phyloP scores from a whole-genome alignment of 2,113 vertebrate genomes.

The Istiophorus platypterus region DNA sequence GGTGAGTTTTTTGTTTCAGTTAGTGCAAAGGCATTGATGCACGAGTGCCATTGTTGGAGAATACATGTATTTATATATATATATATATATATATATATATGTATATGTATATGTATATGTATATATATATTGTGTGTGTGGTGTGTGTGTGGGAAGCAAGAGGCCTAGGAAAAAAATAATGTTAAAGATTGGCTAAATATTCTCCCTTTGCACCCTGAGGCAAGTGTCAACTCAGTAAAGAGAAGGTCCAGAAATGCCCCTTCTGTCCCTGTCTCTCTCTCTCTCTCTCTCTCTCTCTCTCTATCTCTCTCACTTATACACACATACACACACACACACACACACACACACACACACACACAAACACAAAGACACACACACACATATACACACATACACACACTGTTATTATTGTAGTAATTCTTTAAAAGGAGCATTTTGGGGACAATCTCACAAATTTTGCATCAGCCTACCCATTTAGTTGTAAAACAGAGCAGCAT shows the following conservation, averaged over 20 bases:
- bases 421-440: conserved; percentile 16
- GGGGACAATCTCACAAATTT: conserved; percentile 21
- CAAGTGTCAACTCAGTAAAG: conserved; percentile 39
- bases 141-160: conserved; percentile 15
- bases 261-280: neutral
- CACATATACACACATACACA: neutral
- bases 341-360: neutral
- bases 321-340: neutral
- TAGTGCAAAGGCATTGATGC: neutral
- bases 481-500: conserved; percentile 37
- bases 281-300: neutral
- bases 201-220: conserved; percentile 37
- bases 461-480: conserved; percentile 46
- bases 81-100: neutral
- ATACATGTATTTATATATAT: neutral
- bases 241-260: conserved; percentile 21
- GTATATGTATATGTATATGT: conserved; percentile 4
- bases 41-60: neutral
- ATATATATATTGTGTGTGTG: neutral
- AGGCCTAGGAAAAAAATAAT: conserved; percentile 28
- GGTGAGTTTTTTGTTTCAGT: neutral
- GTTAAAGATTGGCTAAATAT: conserved; percentile 26
- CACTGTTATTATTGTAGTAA: conserved; percentile 36
- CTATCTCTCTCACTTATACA: neutral
- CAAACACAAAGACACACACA: neutral